Conservation (phyloP, 2,113 vertebrate genomes). For the Lagenorhynchus albirostris region DNA sequence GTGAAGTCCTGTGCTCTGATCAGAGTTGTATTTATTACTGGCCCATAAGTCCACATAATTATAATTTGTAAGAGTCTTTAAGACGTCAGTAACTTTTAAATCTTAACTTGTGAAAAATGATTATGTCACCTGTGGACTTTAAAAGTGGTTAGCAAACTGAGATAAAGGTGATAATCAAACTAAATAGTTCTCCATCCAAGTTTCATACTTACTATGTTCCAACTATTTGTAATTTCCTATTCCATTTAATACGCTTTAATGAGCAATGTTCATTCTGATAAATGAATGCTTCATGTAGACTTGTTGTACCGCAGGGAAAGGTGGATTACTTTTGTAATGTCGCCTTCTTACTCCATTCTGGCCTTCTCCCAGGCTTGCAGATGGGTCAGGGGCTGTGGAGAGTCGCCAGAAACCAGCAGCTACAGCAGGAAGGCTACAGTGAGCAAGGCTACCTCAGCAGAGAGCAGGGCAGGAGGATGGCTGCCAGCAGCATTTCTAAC, state of each 20-base stretch:
- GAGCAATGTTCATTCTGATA: slow-evolving; percentile 36
- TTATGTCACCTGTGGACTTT: slow-evolving; percentile 54
- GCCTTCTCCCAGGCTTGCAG: slow-evolving; percentile 83
- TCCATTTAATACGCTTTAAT: slow-evolving; percentile 23
- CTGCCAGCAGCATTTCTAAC: slow-evolving; percentile 67
- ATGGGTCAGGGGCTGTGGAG: slow-evolving; percentile 99
- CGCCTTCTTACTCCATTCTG: slow-evolving; percentile 28
- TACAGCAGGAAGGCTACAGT: slow-evolving; percentile 91
- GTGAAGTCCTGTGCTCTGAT: slow-evolving; percentile 46
- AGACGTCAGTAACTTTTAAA: slow-evolving; percentile 63
- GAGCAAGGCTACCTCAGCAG: slow-evolving; percentile 85
- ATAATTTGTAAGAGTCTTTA: slow-evolving; percentile 64
- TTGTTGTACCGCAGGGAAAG: background rate
- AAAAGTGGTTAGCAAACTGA: slow-evolving; percentile 46
- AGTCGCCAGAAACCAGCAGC: slow-evolving; percentile 95
- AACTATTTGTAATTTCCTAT: background rate
- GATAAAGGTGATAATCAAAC: slow-evolving; percentile 15
- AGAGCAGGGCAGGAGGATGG: slow-evolving; percentile 84
- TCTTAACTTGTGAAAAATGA: slow-evolving; percentile 63
- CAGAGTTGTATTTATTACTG: slow-evolving; percentile 62
- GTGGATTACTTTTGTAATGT: background rate
- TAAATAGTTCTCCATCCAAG: slow-evolving; percentile 19
- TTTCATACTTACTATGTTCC: background rate
- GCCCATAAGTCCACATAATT: slow-evolving; percentile 60
- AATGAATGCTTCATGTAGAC: background rate